Evolutionary conservation across 1,140 invertebrate species (phyloP).

Genomic region (roundworm (Caenorhabditis elegans)): DNA sequence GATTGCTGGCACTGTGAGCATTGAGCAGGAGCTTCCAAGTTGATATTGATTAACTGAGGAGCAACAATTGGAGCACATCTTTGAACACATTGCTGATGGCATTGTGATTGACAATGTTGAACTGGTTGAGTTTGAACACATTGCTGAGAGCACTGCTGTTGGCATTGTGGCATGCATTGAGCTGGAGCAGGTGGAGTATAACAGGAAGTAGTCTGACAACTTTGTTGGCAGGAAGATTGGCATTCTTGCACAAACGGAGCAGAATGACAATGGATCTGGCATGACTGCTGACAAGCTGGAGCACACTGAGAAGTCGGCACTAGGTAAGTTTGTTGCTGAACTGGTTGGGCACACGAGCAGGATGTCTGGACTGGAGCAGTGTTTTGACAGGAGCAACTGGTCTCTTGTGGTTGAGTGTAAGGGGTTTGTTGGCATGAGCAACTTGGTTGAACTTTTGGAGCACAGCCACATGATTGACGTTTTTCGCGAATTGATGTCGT

Average conservation of each 20-base stretch:
- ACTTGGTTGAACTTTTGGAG: conserved; percentile 18
- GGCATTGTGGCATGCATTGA: too few relatives aligned
- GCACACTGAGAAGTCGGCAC: conserved; percentile 40
- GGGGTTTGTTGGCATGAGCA: neutral
- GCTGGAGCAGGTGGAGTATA: neutral
- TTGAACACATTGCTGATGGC: too few relatives aligned
- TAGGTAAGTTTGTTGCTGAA: conserved; percentile 3
- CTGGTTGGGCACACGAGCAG: neutral
- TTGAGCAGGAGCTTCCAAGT: too few relatives aligned
- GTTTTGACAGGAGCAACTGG: conserved; percentile 19
- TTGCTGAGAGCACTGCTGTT: too few relatives aligned
- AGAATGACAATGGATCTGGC: conserved; percentile 34
- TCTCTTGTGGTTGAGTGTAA: neutral
- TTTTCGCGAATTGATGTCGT: neutral
- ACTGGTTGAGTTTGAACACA: too few relatives aligned
- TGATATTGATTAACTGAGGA: too few relatives aligned
- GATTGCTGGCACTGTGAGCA: too few relatives aligned
- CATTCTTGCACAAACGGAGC: conserved; percentile 20
- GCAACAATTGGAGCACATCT: too few relatives aligned
- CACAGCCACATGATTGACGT: conserved; percentile 10
- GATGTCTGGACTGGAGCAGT: neutral
- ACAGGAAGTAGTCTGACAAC: conserved; percentile 6
- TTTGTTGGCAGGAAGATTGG: conserved; percentile 38
- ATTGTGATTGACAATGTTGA: too few relatives aligned
- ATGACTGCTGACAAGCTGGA: conserved; percentile 37